Evolutionary conservation across 2,888 invertebrate genomes (phyloP).

Genomic region (Gortyna flavago): DNA sequence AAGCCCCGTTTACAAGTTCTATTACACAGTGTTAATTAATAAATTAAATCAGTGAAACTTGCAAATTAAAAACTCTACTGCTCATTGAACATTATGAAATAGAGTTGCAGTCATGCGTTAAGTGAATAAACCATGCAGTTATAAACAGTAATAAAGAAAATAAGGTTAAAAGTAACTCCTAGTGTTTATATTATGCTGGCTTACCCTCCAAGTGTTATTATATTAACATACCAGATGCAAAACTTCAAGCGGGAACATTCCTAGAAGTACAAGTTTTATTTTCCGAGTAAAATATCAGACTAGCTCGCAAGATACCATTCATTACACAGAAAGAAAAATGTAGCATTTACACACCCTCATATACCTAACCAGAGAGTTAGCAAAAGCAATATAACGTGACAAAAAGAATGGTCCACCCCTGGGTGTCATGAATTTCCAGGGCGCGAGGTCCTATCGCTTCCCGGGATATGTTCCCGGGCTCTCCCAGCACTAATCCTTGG

Average conservation of each 20-base stretch:
- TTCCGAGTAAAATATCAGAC: conserved; percentile 24
- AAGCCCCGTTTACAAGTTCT: no score
- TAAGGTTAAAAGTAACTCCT: neutral
- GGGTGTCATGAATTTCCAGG: conserved; percentile 69
- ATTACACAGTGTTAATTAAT: neutral
- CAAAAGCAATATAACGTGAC: conserved; percentile 61
- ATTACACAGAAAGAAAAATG: conserved; percentile 48
- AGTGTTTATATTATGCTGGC: conserved; percentile 7
- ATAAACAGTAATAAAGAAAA: neutral
- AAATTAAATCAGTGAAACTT: neutral
- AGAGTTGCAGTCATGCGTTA: conserved; percentile 1
- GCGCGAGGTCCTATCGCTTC: conserved; percentile 67
- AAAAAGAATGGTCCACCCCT: conserved; percentile 63
- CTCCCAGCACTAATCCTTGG: conserved; percentile 74
- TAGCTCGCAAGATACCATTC: conserved; percentile 34
- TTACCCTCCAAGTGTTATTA: neutral
- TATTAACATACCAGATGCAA: conserved; percentile 15
- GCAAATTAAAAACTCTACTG: neutral
- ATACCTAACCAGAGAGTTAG: conserved; percentile 56
- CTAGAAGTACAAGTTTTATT: conserved; percentile 23
- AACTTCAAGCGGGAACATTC: conserved; percentile 1
- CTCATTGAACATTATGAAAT: conserved; percentile 21
- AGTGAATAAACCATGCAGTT: conserved; percentile 5
- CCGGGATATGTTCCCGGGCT: conserved; percentile 68
- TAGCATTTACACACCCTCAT: conserved; percentile 47